Evolutionary conservation across 2,888 invertebrate species (phyloP).

Genomic region (Sphecodes monilicornis): DNA sequence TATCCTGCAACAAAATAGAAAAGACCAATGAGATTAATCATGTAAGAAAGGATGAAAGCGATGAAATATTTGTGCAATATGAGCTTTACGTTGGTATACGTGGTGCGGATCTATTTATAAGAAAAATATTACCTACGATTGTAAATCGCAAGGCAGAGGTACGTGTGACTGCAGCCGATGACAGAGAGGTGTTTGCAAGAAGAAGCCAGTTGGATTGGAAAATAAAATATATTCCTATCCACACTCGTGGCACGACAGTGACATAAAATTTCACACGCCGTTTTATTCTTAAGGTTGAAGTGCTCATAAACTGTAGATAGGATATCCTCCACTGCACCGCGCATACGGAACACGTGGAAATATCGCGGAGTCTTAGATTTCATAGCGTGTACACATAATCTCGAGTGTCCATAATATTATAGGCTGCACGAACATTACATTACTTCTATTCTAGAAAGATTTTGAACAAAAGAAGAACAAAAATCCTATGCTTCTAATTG

Average conservation of each 20-base stretch:
- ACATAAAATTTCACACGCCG: conserved; percentile 32
- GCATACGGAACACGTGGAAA: conserved; percentile 29
- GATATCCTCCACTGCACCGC: conserved; percentile 17
- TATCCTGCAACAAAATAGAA: background rate
- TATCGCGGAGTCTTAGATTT: conserved; percentile 37
- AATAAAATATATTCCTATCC: conserved; percentile 42
- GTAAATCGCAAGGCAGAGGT: background rate
- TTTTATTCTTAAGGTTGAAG: conserved; percentile 49
- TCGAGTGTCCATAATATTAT: conserved; percentile 21
- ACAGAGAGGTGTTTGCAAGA: conserved; percentile 11
- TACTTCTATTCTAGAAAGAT: background rate
- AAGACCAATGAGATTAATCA: too few species aligned
- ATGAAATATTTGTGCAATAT: background rate
- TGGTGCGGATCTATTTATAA: background rate
- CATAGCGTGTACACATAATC: conserved; percentile 40
- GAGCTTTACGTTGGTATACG: background rate
- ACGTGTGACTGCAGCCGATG: background rate
- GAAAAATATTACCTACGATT: background rate
- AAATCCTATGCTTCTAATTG: background rate
- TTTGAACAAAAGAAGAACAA: background rate
- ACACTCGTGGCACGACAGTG: conserved; percentile 18
- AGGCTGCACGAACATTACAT: conserved; percentile 19
- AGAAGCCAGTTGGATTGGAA: conserved; percentile 20
- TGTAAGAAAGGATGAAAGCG: background rate
- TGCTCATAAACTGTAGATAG: conserved; percentile 43